Conservation (phyloP, 2,113 vertebrate species). For the Antidorcas marsupialis region DNA sequence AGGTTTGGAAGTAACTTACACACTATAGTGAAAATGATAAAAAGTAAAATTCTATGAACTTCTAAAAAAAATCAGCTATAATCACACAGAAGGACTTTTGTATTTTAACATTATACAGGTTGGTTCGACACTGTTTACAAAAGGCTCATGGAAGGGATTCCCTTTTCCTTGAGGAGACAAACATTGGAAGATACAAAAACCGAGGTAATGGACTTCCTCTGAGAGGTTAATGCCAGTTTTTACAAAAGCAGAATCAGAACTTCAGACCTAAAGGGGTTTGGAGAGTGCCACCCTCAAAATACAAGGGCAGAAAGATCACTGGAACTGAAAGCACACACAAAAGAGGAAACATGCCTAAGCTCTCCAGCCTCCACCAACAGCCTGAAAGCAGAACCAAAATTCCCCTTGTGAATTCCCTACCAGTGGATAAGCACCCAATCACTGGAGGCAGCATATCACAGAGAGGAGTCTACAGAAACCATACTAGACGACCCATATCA, state of each 20-base stretch:
- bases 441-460: neutral
- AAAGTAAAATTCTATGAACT: neutral
- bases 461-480: neutral
- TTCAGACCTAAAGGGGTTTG: neutral
- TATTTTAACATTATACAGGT: neutral
- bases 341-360: neutral
- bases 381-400: neutral
- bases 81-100: neutral
- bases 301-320: neutral
- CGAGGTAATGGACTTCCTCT: neutral
- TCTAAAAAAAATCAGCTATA: neutral
- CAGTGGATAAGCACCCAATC: neutral
- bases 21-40: neutral
- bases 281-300: neutral
- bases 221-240: neutral
- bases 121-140: neutral
- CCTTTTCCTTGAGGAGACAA: neutral
- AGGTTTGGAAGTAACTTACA: neutral
- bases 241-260: neutral
- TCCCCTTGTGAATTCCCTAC: neutral
- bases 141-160: neutral
- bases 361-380: no score
- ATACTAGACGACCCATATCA: no score
- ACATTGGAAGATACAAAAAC: neutral
- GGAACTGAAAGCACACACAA: neutral